Evolutionary conservation across 1,140 invertebrate species (phyloP).

Genomic region (Trichomalopsis sarcophagae): DNA sequence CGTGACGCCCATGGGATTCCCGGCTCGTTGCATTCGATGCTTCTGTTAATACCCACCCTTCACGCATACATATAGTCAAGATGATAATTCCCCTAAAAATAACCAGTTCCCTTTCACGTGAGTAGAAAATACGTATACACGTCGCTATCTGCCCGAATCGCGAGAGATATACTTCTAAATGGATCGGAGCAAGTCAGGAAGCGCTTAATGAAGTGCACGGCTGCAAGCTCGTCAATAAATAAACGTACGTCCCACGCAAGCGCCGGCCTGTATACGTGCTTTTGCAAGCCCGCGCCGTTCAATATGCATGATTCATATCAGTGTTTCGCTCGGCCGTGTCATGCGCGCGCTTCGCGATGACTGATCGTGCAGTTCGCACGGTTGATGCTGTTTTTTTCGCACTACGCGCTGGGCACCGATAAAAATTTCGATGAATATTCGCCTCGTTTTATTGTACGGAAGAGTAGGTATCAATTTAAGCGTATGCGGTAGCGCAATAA

Average conservation of each 20-base stretch:
- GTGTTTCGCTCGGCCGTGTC: constrained; percentile 43
- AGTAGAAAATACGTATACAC: no score
- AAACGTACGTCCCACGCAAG: constrained; percentile 20
- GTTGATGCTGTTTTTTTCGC: neutral
- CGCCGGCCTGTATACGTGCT: neutral
- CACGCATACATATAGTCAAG: no score
- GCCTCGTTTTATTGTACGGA: no score
- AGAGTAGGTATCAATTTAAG: no score
- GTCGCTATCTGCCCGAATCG: no score
- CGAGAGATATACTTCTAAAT: neutral
- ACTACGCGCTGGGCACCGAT: neutral
- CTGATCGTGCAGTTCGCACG: constrained; percentile 7
- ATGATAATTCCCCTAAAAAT: no score
- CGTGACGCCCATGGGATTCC: neutral
- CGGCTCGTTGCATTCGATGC: no score
- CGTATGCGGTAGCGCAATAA: no score
- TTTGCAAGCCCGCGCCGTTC: constrained; percentile 51
- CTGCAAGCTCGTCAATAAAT: constrained; percentile 41
- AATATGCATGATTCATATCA: constrained; percentile 54
- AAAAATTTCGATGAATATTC: constrained; percentile 23
- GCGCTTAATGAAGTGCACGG: constrained; percentile 2
- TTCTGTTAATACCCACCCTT: no score
- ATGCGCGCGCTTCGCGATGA: neutral
- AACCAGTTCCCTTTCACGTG: no score
- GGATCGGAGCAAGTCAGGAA: neutral